A percentile compares a stretch with the other conserved stretches of the same genome.
phyloP scores from a whole-genome alignment of 1,140 invertebrate species.

The Psilanteris sp. region DNA sequence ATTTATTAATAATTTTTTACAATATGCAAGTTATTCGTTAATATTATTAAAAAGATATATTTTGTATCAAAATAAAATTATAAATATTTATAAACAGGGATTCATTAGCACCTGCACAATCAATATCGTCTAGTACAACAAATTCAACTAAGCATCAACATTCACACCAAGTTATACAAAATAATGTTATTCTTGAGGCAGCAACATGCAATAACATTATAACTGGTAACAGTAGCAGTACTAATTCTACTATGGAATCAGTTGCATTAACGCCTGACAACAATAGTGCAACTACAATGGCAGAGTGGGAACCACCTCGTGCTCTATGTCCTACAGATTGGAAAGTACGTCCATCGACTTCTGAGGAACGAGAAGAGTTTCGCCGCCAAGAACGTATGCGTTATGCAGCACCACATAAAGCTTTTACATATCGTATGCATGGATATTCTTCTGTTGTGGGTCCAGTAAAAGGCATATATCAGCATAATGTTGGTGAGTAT shows the following conservation, averaged over 20 bases:
- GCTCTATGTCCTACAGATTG: conserved; percentile 86
- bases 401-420: conserved; percentile 91
- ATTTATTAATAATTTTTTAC: no score
- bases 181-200: conserved; percentile 31
- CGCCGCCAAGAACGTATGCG: conserved; percentile 86
- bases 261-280: conserved; percentile 60
- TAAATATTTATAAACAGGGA: no score
- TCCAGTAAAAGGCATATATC: conserved; percentile 93
- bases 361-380: conserved; percentile 89
- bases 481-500: conserved; percentile 79
- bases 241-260: conserved; percentile 67
- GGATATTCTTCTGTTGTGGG: conserved; percentile 93
- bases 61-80: no score
- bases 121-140: conserved; percentile 3
- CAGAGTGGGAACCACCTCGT: conserved; percentile 81
- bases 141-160: conserved; percentile 62
- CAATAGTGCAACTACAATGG: conserved; percentile 60
- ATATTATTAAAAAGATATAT: no score
- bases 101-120: conserved; percentile 65
- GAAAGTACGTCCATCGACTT: conserved; percentile 88
- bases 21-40: no score
- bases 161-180: conserved; percentile 47
- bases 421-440: conserved; percentile 92
- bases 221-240: conserved; percentile 43
- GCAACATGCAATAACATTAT: conserved; percentile 28